Evolutionary conservation across 1,140 invertebrate species (phyloP).

Genomic region (Drosophila pseudoananassae): DNA sequence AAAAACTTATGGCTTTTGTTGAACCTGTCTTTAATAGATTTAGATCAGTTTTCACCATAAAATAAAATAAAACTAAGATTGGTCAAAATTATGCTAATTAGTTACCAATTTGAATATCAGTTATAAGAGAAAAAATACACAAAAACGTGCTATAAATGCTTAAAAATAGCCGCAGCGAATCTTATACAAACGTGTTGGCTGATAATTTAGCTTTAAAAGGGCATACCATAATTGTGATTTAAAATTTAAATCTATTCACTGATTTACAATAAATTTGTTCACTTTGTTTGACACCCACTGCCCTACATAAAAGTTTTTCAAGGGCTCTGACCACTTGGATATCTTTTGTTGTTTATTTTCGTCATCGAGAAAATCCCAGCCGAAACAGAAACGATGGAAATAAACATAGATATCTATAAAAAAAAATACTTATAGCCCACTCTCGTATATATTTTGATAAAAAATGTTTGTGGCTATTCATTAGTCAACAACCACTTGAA

Average conservation of each 20-base stretch:
- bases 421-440: slow-evolving; percentile 8
- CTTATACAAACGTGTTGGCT: not conserved
- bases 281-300: slow-evolving; percentile 20
- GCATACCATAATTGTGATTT: not conserved
- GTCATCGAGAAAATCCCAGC: slow-evolving; percentile 40
- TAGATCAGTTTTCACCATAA: not conserved
- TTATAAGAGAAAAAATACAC: slow-evolving; percentile 3
- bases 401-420: slow-evolving; percentile 17
- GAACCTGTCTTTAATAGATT: not conserved
- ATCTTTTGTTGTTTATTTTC: slow-evolving; percentile 43
- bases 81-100: slow-evolving; percentile 1
- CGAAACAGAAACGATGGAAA: slow-evolving; percentile 15
- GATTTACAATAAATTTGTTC: not conserved
- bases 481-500: slow-evolving; percentile 17
- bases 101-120: slow-evolving; percentile 2
- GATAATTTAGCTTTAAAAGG: not conserved
- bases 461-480: slow-evolving; percentile 32
- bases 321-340: slow-evolving; percentile 14
- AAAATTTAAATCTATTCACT: not conserved
- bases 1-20: no score
- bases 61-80: not conserved
- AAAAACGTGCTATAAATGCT: not conserved
- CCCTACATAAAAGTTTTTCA: slow-evolving; percentile 32
- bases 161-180: slow-evolving; percentile 3
- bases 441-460: slow-evolving; percentile 26